Base-by-base conservation (phyloP, 1,140 invertebrate species). In the Glossosoma conforme region DNA sequence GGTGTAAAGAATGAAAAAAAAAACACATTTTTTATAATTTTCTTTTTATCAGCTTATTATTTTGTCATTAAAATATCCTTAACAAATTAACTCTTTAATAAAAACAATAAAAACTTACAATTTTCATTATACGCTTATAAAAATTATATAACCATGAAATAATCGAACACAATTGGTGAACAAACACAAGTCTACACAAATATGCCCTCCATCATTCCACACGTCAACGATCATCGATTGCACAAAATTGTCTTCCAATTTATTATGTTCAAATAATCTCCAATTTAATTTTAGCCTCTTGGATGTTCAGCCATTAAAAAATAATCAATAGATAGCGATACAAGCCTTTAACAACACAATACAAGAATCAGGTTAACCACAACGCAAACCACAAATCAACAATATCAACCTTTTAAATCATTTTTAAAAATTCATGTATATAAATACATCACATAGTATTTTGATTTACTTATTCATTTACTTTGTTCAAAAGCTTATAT, bases 111-210 rank as follows among this genome's bases (percentile, higher is more conserved):
- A 42, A 47, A 52, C 30, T 48, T 44, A 44, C 35, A 48, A 52
- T 40, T 57, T 57, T 47, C 33, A 41, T 43, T 55, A 10, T 43
- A 47, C 33, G 37, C 36, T 11, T 28, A 40, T 40, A 51, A 21
- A 56, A 48, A 48, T 44, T 37, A 49, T 38, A 35, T 40, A 57
- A 56, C 20, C 25, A 52, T 44, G 30, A 57, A 33, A 48, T 53
- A 58, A 53, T 53, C 50, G 56, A 58, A 58, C 56, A 58, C 56
- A 58, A 51, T 24, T 46, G 56, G 56, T 53, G 56, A 53, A 58
- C 56, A 58, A 45, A 47, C 22, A 43, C 43, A 55, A 36, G 38
- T 32, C 11, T 32, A 32, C 35, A 32, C 33, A 35, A 15, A 13
- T 22, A 15, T 42, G 15, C 41, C 41, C 32, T 40, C 38, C 45